Base-by-base conservation (phyloP, 2,797 vertebrate species). In the Pseudomugil tenellus region DNA sequence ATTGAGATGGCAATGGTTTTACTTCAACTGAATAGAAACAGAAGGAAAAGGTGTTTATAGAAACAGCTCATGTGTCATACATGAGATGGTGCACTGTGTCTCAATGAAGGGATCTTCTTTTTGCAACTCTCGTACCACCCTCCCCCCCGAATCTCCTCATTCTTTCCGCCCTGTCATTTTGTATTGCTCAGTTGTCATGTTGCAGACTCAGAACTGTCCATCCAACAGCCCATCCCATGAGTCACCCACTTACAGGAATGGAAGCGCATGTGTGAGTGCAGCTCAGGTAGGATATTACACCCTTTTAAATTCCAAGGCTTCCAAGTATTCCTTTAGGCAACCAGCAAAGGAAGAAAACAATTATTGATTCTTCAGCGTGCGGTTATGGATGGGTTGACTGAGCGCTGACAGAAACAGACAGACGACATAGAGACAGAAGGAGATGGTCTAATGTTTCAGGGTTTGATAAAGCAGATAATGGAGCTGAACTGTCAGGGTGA, bases 281-380 rank as follows among this genome's bases (percentile, higher is more conserved):
- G 74, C 67, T 41, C 67, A 90, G 91, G 92, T 93, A 88, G 76
- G 88, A 85, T 70, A 87, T 86, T 77, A 84, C 55, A 52, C 61
- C 58, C 67, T 78, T 69, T 75, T 81, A 74, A 84, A 89, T 77
- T 77, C 77, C 31, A 39, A 29, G 69, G 25, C 56, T 74, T 69
- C 65, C 53, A 37, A 62, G 67, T 37, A 0, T 70, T 46, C 71
- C 74, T 65, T 64, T 3, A 37, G 87, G 77, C 72, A 70, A 23
- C 70, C 21, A 0, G 11, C 52, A 8, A 34, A 64, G 49, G 70
- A 31, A 6, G 64, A 58, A 39, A 78, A 79, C 61, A 61, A 52
- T 63, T 75, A 82, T 34, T 43, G 59, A 82, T 74, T 61, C 77
- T 63, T 67, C 48, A 28, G 55, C 63, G 57, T 34, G 37, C 54